Conservation (phyloP, 2,888 invertebrate species). For the Tenthredo notha region DNA sequence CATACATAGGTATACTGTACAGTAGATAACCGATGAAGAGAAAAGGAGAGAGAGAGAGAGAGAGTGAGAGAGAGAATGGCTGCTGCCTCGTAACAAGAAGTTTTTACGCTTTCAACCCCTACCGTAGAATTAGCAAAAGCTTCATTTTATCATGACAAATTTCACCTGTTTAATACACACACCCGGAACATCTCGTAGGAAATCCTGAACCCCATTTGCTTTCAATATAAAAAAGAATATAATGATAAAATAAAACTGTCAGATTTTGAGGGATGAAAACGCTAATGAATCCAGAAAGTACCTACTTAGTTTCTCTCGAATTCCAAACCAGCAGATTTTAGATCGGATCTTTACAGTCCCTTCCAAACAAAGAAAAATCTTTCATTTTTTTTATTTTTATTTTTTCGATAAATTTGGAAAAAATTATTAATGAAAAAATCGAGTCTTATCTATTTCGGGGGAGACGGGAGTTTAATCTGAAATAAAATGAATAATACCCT, state of each 20-base stretch:
- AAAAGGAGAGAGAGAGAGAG: not conserved
- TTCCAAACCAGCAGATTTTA: not conserved
- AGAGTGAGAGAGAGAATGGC: not conserved
- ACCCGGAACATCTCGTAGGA: not conserved
- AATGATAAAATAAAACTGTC: not conserved
- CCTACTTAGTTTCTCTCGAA: not conserved
- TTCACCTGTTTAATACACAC: constrained; percentile 6
- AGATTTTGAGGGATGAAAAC: not conserved
- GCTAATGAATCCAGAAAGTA: not conserved
- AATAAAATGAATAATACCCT: not conserved
- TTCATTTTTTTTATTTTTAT: too few relatives aligned
- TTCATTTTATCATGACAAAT: not conserved
- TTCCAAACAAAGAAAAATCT: not conserved
- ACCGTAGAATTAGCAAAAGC: not conserved
- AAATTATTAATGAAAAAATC: not conserved
- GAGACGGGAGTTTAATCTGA: not conserved
- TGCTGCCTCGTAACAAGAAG: not conserved
- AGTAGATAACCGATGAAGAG: not conserved
- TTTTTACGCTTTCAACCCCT: not conserved
- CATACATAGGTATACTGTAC: not conserved
- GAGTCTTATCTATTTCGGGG: not conserved
- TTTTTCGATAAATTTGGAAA: not conserved
- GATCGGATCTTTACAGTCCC: not conserved
- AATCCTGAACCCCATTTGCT: not conserved
- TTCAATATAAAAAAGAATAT: not conserved